Conservation (phyloP, 2,113 vertebrate genomes). For the Ameiurus melas region DNA sequence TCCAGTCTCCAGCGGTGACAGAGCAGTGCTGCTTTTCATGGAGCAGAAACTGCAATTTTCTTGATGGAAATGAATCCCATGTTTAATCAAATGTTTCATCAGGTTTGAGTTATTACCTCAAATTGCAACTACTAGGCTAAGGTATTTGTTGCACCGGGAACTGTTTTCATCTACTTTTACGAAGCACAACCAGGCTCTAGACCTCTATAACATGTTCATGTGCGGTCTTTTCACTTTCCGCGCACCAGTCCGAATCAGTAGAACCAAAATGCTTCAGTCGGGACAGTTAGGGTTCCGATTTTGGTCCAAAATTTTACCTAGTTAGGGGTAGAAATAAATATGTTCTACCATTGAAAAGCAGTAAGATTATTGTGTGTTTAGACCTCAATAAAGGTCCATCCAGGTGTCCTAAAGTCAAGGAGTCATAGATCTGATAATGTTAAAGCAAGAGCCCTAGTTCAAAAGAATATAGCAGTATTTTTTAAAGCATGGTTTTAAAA, state of each 20-base stretch:
- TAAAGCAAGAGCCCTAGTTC: background rate
- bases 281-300: background rate
- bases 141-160: constrained; percentile 10
- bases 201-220: background rate
- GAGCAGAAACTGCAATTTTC: background rate
- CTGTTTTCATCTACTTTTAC: background rate
- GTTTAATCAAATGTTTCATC: background rate
- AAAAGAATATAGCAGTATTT: background rate
- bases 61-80: background rate
- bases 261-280: background rate
- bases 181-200: background rate
- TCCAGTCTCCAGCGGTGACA: background rate
- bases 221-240: background rate
- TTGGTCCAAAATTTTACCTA: background rate
- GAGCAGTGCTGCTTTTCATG: background rate
- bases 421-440: background rate
- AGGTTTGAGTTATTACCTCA: constrained; percentile 5
- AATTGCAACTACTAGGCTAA: background rate
- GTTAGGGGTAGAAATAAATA: background rate
- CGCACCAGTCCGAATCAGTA: too few species aligned
- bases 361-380: background rate
- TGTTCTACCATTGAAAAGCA: background rate
- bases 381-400: background rate
- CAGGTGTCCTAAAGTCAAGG: background rate
- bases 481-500: background rate